A percentile compares a stretch with the other conserved stretches of the same genome.
These are phyloP conservation scores for Anguilla marmorata DNA, from an alignment of 2,797 vertebrate species.

Conservation along the genomic window DNA sequence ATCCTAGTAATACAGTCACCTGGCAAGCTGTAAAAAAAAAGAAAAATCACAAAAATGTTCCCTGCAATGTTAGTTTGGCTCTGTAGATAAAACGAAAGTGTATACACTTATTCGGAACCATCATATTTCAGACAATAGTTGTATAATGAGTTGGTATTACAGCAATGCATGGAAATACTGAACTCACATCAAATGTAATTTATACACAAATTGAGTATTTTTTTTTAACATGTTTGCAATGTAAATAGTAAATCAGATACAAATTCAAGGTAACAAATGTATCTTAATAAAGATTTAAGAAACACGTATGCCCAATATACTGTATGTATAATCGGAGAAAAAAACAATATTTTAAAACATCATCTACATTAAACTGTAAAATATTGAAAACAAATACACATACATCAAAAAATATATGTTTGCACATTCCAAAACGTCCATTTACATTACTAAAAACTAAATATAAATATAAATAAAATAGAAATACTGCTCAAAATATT, in stretches of 20 bases:
- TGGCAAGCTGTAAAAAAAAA: constrained; percentile 20
- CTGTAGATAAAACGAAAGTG: constrained; percentile 19
- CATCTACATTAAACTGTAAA: constrained; percentile 12
- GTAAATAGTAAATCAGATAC: constrained; percentile 8
- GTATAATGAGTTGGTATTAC: background rate
- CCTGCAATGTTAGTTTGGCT: constrained; percentile 33
- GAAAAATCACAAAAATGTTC: constrained; percentile 25
- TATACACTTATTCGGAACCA: constrained; percentile 16
- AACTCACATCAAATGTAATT: constrained; percentile 10
- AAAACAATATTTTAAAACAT: constrained; percentile 34
- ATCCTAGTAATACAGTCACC: constrained; percentile 20
- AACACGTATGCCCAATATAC: constrained; percentile 30
- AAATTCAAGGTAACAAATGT: constrained; percentile 18
- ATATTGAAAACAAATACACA: constrained; percentile 27
- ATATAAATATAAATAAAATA: constrained; percentile 30
- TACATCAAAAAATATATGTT: constrained; percentile 36
- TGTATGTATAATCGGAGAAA: constrained; percentile 39
- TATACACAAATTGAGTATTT: background rate
- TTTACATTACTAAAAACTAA: constrained; percentile 38
- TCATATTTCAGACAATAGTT: background rate
- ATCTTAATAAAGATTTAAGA: constrained; percentile 21
- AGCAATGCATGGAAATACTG: constrained; percentile 19
- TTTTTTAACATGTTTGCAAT: constrained; percentile 6
- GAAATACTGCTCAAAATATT: constrained; percentile 28
- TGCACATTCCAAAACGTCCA: constrained; percentile 24